phyloP scores from a whole-genome alignment of 2,888 invertebrate genomes.

The Arenicola marina region DNA sequence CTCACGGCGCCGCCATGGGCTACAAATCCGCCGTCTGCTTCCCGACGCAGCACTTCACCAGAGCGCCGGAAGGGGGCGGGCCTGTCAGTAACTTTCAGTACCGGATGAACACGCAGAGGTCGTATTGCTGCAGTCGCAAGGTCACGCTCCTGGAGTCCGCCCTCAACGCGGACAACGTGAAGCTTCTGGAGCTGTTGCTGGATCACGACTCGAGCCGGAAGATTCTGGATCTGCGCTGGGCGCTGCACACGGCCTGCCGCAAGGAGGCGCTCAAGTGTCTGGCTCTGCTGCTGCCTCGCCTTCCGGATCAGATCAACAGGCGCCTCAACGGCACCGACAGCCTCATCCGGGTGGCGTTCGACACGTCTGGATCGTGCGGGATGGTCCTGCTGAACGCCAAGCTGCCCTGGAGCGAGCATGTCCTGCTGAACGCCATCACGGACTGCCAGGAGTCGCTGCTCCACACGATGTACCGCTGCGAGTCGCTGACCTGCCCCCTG shows the following conservation, averaged over 20 bases:
- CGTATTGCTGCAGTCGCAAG: not conserved
- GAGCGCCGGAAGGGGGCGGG: too few species aligned
- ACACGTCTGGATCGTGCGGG: conserved; percentile 1
- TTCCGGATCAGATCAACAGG: conserved; percentile 2
- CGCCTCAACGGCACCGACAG: not conserved
- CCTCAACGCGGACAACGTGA: not conserved
- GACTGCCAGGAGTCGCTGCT: conserved; percentile 2
- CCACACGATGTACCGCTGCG: not conserved
- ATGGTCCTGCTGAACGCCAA: not conserved
- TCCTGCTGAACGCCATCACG: not conserved
- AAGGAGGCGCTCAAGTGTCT: not conserved
- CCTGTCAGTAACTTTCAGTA: not conserved
- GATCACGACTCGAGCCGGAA: not conserved
- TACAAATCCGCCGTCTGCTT: not conserved
- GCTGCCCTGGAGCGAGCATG: not conserved
- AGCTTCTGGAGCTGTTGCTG: not conserved
- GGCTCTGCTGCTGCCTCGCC: not conserved
- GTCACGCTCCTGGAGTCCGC: not conserved
- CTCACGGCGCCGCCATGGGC: conserved; percentile 3
- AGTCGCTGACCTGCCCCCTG: not conserved
- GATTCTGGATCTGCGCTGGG: not conserved
- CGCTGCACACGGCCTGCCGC: not conserved
- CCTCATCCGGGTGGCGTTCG: conserved; percentile 1
- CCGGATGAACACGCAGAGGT: not conserved
- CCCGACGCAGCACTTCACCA: not conserved